Evolutionary conservation across 1,140 invertebrate species (phyloP).

Genomic region (Drosophila pandora): DNA sequence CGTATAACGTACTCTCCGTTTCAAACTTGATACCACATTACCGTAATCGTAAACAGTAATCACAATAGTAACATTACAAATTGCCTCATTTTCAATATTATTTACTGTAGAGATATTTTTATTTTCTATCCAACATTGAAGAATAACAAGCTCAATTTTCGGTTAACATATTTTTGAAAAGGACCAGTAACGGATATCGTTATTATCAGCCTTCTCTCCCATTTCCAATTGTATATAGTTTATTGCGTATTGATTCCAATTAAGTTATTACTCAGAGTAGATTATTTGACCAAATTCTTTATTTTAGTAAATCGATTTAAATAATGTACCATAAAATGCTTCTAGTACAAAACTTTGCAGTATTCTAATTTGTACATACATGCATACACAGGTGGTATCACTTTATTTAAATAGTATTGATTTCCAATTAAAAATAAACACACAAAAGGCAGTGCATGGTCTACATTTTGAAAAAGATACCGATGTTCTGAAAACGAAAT

Average conservation of each 20-base stretch:
- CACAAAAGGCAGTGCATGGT: conserved; percentile 47
- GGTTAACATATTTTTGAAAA: not conserved
- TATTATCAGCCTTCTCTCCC: too few species aligned
- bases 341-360: conserved; percentile 21
- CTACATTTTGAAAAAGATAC: conserved; percentile 16
- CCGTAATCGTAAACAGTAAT: conserved; percentile 22
- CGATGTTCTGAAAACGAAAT: not conserved
- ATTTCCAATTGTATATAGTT: not conserved
- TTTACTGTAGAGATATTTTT: not conserved
- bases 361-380: conserved; percentile 55
- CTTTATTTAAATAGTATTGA: conserved; percentile 8
- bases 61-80: conserved; percentile 40
- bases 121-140: too few species aligned
- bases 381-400: conserved; percentile 11
- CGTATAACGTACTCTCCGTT: conserved; percentile 50
- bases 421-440: conserved; percentile 1
- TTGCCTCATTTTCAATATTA: conserved; percentile 18
- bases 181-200: too few species aligned
- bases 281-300: not conserved
- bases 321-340: conserved; percentile 27
- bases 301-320: not conserved
- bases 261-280: conserved; percentile 5
- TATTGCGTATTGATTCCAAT: not conserved
- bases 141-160: not conserved
- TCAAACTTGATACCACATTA: conserved; percentile 34